Percentiles rank a stretch among this genome's conserved stretches.
phyloP scores from a whole-genome alignment of 2,113 vertebrate genomes.

The Hippoglossus stenolepis region DNA sequence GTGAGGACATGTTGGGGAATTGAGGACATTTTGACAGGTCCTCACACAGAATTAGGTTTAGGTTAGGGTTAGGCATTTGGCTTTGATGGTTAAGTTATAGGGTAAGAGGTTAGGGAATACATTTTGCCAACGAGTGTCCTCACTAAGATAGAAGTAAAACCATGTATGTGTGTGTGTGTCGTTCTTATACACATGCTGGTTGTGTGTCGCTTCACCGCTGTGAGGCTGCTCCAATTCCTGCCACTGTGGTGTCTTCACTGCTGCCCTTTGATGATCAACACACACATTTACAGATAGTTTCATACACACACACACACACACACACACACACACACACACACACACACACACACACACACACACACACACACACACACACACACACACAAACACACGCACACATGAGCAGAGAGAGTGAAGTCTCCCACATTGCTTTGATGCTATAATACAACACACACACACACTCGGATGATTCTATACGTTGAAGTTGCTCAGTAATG shows the following conservation, averaged over 20 bases:
- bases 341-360: slow-evolving; percentile 29
- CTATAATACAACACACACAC: slow-evolving; percentile 31
- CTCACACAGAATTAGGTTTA: too few species aligned
- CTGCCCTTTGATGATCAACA: slow-evolving; percentile 70
- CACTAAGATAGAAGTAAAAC: too few species aligned
- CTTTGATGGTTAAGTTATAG: too few species aligned
- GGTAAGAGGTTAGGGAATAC: too few species aligned
- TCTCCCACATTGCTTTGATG: slow-evolving; percentile 56
- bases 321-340: slow-evolving; percentile 23
- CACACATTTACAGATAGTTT: slow-evolving; percentile 32
- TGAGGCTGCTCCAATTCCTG: slow-evolving; percentile 68
- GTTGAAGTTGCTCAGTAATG: slow-evolving; percentile 51
- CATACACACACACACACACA: slow-evolving; percentile 39
- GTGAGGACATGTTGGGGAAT: too few species aligned
- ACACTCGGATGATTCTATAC: slow-evolving; percentile 41
- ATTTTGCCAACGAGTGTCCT: too few species aligned
- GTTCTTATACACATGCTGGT: slow-evolving; percentile 57
- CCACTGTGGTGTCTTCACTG: slow-evolving; percentile 72
- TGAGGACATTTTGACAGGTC: too few species aligned
- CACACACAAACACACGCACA: slow-evolving; percentile 25
- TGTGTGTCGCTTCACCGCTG: slow-evolving; percentile 62
- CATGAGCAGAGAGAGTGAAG: slow-evolving; percentile 7
- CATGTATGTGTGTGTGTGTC: too few species aligned
- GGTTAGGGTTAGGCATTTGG: too few species aligned
- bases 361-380: slow-evolving; percentile 39